These are phyloP conservation scores for Illadopsis cleaveri DNA, from an alignment of 2,113 vertebrate species.

Conservation along the genomic window DNA sequence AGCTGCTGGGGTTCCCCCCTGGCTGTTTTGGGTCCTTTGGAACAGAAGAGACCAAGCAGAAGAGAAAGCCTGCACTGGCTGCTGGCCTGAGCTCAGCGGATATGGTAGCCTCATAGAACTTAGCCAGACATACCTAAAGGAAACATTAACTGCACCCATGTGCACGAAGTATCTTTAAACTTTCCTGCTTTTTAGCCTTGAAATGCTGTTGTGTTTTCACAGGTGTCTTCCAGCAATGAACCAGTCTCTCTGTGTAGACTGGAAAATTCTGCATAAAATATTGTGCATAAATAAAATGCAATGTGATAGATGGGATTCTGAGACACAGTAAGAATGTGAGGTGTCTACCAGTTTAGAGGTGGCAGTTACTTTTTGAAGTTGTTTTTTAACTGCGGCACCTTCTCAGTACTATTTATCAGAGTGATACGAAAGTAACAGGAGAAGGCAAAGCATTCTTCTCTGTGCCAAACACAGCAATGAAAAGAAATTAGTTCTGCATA, in stretches of 20 bases:
- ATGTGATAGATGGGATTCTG: background rate
- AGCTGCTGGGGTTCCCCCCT: slow-evolving; percentile 23
- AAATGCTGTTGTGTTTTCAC: background rate
- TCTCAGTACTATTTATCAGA: background rate
- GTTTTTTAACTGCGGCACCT: background rate
- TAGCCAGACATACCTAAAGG: background rate
- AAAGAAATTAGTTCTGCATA: background rate
- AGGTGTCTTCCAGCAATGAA: background rate
- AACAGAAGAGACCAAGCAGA: background rate
- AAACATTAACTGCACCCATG: background rate
- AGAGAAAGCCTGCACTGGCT: background rate
- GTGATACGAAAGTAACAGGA: background rate
- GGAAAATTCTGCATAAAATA: background rate
- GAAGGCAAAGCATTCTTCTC: background rate
- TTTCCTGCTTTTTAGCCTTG: background rate
- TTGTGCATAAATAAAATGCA: background rate
- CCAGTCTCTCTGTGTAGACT: background rate
- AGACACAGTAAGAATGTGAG: background rate
- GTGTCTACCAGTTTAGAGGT: background rate
- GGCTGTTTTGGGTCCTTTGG: background rate
- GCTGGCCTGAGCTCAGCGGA: background rate
- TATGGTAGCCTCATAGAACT: background rate
- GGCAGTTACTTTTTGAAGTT: background rate
- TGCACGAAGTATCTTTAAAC: background rate
- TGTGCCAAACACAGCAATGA: background rate